Evolutionary conservation across 2,797 vertebrate genomes (phyloP).

Genomic region (Thaleichthys pacificus): DNA sequence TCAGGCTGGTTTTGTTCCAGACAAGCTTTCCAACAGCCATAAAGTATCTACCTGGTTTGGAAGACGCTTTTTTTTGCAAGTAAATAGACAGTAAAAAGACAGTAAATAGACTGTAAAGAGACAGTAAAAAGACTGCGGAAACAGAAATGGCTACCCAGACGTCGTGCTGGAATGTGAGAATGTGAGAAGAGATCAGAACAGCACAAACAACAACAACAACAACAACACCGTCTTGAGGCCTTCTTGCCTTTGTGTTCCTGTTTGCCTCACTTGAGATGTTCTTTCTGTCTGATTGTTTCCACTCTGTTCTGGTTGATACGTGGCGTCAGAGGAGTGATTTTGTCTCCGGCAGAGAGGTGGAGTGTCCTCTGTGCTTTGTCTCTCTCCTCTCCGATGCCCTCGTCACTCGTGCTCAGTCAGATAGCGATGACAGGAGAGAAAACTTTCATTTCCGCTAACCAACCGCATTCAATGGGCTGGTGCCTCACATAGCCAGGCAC

Average conservation of each 20-base stretch:
- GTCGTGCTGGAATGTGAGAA: too few relatives aligned
- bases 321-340: conserved; percentile 55
- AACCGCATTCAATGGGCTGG: conserved; percentile 21
- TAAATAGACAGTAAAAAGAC: neutral
- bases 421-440: conserved; percentile 43
- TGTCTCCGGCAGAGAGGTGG: conserved; percentile 47
- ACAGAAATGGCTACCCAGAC: too few relatives aligned
- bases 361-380: conserved; percentile 59
- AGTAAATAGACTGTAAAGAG: too few relatives aligned
- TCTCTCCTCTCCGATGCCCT: conserved; percentile 54
- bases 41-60: neutral
- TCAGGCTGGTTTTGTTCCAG: neutral
- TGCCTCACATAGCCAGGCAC: conserved; percentile 34
- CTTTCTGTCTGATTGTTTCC: conserved; percentile 41
- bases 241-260: conserved; percentile 33
- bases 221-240: conserved; percentile 25
- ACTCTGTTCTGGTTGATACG: conserved; percentile 51
- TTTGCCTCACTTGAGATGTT: conserved; percentile 33
- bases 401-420: conserved; percentile 56
- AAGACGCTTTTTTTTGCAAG: neutral
- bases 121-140: too few relatives aligned
- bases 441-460: conserved; percentile 58
- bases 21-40: neutral
- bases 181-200: too few relatives aligned
- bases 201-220: too few relatives aligned